Evolutionary conservation across 2,113 vertebrate species (phyloP).

Genomic region (Siniperca knerii): DNA sequence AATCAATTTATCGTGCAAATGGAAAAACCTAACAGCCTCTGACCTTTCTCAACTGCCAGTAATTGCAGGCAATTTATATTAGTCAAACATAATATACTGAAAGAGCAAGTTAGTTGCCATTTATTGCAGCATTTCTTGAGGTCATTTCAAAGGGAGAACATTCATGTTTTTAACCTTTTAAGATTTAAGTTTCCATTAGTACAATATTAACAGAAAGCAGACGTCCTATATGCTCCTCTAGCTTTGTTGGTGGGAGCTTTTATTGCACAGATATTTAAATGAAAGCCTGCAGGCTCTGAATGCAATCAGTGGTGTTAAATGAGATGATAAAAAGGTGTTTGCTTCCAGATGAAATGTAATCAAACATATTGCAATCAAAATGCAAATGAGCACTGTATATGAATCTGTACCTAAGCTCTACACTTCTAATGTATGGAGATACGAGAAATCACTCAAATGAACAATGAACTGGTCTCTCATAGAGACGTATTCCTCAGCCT

Average conservation of each 20-base stretch:
- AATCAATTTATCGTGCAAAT: slow-evolving; percentile 51
- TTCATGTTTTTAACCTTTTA: slow-evolving; percentile 24
- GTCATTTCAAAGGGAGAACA: slow-evolving; percentile 29
- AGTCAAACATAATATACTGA: slow-evolving; percentile 64
- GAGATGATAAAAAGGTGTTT: slow-evolving; percentile 2
- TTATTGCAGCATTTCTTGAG: slow-evolving; percentile 35
- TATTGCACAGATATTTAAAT: slow-evolving; percentile 22
- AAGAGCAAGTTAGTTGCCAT: slow-evolving; percentile 41
- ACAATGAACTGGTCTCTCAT: neutral
- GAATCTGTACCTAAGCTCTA: slow-evolving; percentile 6
- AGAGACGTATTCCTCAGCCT: neutral
- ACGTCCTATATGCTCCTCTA: neutral
- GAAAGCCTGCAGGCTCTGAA: neutral
- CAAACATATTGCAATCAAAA: slow-evolving; percentile 52
- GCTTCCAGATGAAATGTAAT: slow-evolving; percentile 9
- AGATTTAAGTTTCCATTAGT: slow-evolving; percentile 22
- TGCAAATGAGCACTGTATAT: slow-evolving; percentile 48
- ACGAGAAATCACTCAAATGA: slow-evolving; percentile 11
- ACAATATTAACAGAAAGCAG: slow-evolving; percentile 6
- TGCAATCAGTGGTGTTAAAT: slow-evolving; percentile 11
- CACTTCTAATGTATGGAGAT: neutral
- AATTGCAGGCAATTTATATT: slow-evolving; percentile 65
- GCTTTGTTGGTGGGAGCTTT: neutral
- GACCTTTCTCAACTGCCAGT: slow-evolving; percentile 59
- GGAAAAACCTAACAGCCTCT: slow-evolving; percentile 64